phyloP scores from a whole-genome alignment of 2,888 invertebrate genomes.

The Drosophila suboccidentalis region DNA sequence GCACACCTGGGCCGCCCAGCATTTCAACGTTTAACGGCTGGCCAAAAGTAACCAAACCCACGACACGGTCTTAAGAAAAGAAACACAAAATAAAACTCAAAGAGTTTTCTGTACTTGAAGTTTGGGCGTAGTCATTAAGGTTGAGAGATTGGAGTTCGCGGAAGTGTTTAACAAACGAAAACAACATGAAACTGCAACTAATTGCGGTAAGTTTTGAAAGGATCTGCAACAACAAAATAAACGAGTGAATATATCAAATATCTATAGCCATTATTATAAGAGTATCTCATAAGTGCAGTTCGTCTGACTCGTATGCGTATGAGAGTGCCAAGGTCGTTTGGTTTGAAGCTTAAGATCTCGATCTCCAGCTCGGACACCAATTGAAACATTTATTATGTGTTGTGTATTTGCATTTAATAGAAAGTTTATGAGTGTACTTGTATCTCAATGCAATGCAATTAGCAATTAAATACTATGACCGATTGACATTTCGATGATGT shows the following conservation, averaged over 20 bases:
- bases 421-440: conserved; percentile 58
- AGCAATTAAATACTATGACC: conserved; percentile 60
- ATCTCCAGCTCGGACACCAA: conserved; percentile 11
- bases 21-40: conserved; percentile 69
- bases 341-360: conserved; percentile 57
- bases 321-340: conserved; percentile 65
- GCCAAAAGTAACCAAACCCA: conserved; percentile 44
- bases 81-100: conserved; percentile 9
- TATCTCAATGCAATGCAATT: conserved; percentile 61
- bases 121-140: conserved; percentile 33
- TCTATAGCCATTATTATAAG: conserved; percentile 2
- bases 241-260: conserved; percentile 12
- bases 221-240: conserved; percentile 21
- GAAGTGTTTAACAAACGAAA: conserved; percentile 51
- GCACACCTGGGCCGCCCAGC: conserved; percentile 68
- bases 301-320: conserved; percentile 21
- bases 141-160: conserved; percentile 37
- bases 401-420: conserved; percentile 72
- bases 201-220: conserved; percentile 71
- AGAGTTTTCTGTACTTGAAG: conserved; percentile 33
- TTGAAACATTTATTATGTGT: conserved; percentile 42
- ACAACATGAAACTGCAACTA: conserved; percentile 69
- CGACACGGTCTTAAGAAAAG: conserved; percentile 31
- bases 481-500: conserved; percentile 63
- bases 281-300: conserved; percentile 29